Evolutionary conservation across 2,797 vertebrate genomes (phyloP), one percentile per base, ranked within the genome.

Genomic region (Girardinus metallicus): DNA sequence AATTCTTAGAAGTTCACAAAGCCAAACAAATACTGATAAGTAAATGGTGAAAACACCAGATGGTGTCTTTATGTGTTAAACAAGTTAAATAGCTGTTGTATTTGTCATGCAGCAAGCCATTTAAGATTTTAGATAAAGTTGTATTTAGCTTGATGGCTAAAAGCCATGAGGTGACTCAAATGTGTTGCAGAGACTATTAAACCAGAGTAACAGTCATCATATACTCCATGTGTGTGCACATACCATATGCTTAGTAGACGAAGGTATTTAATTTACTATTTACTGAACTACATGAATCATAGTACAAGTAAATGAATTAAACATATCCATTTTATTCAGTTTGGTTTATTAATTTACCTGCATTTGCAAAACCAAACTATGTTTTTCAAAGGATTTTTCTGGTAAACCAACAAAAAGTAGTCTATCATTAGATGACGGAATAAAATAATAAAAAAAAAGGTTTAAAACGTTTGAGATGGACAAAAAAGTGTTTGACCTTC

Each of bases 1-100:
- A 77, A 73, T 72, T 51, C 39, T 34, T 10, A 26, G 10, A 16
- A 29, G 70, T 74, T 1, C 55, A 36, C 62, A 46, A 70, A 85
- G 15, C 15, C 4, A 53, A 47, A 46, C 3, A 11, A 49, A 62
- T 34, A 3, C n/a, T 49, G 31, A 74, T n/a, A 68, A 74, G 79
- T 44, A 15, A n/a, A 41, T 79, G 36, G 11, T 34, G 64, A 26
- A 31, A 41, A 47, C 64, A 68, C 26, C 46, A 11, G 9, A 39
- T 34, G 46, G 34, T 18, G 11, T 72, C 3, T 4, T 39, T 23
- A 51, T 49, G 16, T 51, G 39, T 26, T 43, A 29, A 70, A 68
- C 23, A 51, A 79, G 43, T 1, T n/a, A 15, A 13, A 51, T 1
- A 74, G 5, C 0, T 18, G 26, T 71, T 55, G 51, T 6, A 72